These are phyloP conservation scores for Dromaius novaehollandiae DNA, from an alignment of 2,113 vertebrate genomes.

Conservation along the genomic window DNA sequence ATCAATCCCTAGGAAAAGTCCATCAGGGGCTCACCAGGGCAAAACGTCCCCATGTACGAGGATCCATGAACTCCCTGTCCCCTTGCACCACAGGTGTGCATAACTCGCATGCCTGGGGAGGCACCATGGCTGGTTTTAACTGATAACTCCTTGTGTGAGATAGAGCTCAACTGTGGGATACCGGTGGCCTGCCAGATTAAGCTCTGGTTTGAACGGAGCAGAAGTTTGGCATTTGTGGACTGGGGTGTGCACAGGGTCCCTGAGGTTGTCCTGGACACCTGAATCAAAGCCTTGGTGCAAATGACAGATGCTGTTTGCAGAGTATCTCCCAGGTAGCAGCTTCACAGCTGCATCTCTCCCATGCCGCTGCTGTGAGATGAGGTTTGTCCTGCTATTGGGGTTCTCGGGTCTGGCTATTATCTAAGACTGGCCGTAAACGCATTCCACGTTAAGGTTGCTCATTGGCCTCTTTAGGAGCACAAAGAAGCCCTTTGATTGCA, in stretches of 20 bases:
- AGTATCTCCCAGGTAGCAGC: not conserved
- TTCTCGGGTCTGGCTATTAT: not conserved
- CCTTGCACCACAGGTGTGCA: not conserved
- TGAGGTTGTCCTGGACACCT: too few relatives aligned
- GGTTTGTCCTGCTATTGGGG: not conserved
- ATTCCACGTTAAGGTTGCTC: not conserved
- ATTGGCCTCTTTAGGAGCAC: not conserved
- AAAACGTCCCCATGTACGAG: not conserved
- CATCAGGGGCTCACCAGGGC: not conserved
- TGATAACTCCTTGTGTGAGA: not conserved
- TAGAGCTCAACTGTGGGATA: not conserved
- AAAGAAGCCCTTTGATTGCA: conserved; percentile 59
- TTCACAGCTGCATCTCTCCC: not conserved
- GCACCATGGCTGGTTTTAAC: not conserved
- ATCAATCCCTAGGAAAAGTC: not conserved
- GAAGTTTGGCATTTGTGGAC: not conserved
- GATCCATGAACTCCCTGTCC: accelerated
- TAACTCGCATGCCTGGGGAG: not conserved
- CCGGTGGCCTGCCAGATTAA: not conserved
- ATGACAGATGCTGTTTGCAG: not conserved
- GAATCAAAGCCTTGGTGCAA: not conserved
- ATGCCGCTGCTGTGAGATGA: not conserved
- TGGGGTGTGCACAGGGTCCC: not conserved
- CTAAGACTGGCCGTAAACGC: not conserved
- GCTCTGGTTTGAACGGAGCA: not conserved